These are phyloP conservation scores for Kuschelorhynchus macadamiae DNA, from an alignment of 2,888 invertebrate species.

Conservation along the genomic window DNA sequence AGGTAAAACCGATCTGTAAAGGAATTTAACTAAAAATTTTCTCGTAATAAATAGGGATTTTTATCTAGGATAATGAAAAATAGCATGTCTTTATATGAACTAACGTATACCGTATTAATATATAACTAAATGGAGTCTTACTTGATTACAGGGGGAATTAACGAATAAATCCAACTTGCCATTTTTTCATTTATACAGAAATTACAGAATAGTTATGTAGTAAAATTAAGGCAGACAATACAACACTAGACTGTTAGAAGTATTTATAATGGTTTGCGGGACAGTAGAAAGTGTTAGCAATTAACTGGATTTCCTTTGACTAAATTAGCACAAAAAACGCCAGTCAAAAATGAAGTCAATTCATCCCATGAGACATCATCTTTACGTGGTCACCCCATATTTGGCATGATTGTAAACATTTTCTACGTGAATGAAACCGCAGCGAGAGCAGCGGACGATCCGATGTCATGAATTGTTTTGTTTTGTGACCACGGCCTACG, in stretches of 20 bases:
- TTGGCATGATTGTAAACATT: constrained; percentile 43
- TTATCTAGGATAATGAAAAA: too few relatives aligned
- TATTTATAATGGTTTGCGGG: too few relatives aligned
- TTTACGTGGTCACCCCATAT: constrained; percentile 39
- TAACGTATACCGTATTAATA: too few relatives aligned
- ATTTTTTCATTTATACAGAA: background rate
- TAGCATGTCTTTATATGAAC: too few relatives aligned
- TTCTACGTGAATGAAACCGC: constrained; percentile 44
- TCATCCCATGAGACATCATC: constrained; percentile 37
- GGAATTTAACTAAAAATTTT: too few relatives aligned
- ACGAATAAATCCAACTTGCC: too few relatives aligned
- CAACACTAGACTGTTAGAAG: too few relatives aligned
- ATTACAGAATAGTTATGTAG: background rate
- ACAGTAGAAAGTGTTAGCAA: constrained; percentile 30
- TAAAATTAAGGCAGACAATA: background rate
- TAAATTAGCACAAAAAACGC: background rate
- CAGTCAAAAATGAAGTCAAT: constrained; percentile 27
- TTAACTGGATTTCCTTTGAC: constrained; percentile 12
- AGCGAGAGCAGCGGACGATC: constrained; percentile 31
- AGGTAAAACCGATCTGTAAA: too few relatives aligned
- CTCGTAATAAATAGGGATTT: too few relatives aligned
- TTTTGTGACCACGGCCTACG: constrained; percentile 40
- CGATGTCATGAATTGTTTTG: constrained; percentile 39
- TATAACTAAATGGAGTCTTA: too few relatives aligned
- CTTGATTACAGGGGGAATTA: too few relatives aligned